A percentile compares a stretch with the other conserved stretches of the same genome.
Evolutionary conservation across 2,888 invertebrate species (phyloP).

Genomic region (Ectemnius lituratus): DNA sequence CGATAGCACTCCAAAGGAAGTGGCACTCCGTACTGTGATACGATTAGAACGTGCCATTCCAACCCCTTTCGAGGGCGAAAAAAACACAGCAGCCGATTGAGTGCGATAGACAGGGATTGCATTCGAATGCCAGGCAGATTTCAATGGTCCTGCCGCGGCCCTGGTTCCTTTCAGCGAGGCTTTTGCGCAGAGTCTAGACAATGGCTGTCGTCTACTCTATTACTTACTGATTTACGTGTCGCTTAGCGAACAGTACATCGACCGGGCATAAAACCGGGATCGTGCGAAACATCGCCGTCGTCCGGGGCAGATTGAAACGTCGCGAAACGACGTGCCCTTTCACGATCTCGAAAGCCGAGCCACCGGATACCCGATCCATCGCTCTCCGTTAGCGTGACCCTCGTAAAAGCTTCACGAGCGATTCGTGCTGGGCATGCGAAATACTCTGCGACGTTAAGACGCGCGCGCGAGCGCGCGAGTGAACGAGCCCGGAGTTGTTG

Average conservation of each 20-base stretch:
- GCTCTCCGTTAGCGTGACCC: conserved; percentile 10
- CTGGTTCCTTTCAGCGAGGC: not conserved
- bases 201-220: conserved; percentile 7
- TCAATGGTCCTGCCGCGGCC: not conserved
- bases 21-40: conserved; percentile 5
- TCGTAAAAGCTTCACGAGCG: conserved; percentile 39
- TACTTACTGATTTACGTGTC: conserved; percentile 9
- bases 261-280: not conserved
- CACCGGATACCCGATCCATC: conserved; percentile 12
- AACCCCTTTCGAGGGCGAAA: not conserved
- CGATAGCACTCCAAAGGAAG: not conserved
- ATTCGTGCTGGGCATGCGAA: conserved; percentile 32
- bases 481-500: too few species aligned
- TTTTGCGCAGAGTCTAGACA: conserved; percentile 1
- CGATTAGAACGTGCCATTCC: conserved; percentile 3
- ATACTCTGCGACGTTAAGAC: conserved; percentile 26
- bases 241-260: conserved; percentile 13
- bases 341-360: not conserved
- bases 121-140: too few species aligned
- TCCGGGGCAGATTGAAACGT: conserved; percentile 21
- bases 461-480: not conserved
- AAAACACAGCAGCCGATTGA: not conserved
- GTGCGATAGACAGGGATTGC: not conserved
- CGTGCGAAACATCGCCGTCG: conserved; percentile 1
- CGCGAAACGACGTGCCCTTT: conserved; percentile 2